phyloP scores from a whole-genome alignment of 2,113 vertebrate species.

The Atlantisia rogersi region DNA sequence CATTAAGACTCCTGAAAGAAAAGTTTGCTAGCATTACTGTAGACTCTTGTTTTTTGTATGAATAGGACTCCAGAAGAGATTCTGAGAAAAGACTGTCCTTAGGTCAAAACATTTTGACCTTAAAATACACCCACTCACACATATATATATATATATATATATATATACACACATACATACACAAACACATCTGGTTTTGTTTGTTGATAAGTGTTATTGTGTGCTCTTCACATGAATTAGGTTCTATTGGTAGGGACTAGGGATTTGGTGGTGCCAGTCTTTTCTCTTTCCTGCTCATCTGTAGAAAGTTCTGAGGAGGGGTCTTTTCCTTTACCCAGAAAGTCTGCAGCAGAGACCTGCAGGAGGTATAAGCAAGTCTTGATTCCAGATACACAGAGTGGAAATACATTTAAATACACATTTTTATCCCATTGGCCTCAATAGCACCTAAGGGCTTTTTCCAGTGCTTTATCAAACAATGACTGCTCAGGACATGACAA shows the following conservation, averaged over 20 bases:
- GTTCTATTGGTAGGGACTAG: not conserved
- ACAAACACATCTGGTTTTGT: fast-evolving
- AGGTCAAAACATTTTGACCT: not conserved
- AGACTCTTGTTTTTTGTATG: not conserved
- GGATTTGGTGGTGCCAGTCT: not conserved
- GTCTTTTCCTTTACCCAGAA: not conserved
- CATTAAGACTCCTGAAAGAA: not conserved
- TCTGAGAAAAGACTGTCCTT: not conserved
- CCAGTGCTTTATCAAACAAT: not conserved
- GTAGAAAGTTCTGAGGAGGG: not conserved
- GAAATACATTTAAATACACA: not conserved
- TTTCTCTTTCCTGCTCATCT: not conserved
- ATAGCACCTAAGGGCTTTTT: not conserved
- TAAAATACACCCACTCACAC: not conserved
- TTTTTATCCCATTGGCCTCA: not conserved
- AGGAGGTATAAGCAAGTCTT: not conserved
- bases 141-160: too few species aligned
- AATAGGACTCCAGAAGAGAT: not conserved
- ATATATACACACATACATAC: not conserved
- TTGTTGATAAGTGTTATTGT: not conserved
- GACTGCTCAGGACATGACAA: not conserved
- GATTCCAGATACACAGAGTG: not conserved
- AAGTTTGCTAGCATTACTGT: not conserved
- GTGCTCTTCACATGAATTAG: not conserved
- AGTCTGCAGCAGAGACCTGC: not conserved